Conservation (phyloP, 2,888 invertebrate species). For the Caenorhabditis drosophilae region DNA sequence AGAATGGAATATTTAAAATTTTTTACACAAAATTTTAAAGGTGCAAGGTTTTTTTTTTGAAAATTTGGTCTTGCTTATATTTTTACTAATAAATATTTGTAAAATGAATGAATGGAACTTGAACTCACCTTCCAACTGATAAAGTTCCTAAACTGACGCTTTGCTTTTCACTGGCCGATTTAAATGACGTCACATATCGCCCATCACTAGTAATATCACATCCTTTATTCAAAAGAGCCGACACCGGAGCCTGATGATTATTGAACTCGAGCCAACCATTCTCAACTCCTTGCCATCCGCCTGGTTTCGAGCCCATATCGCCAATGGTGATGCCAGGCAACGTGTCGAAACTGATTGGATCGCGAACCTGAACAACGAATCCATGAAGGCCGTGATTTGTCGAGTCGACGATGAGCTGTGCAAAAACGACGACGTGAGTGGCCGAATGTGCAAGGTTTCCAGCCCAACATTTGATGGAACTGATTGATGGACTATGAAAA, state of each 20-base stretch:
- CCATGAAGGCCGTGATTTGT: constrained; percentile 81
- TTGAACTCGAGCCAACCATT: constrained; percentile 77
- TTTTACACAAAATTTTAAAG: too few relatives aligned
- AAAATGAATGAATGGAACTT: neutral
- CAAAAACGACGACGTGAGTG: constrained; percentile 86
- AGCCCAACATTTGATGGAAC: constrained; percentile 85
- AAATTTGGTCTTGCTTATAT: too few relatives aligned
- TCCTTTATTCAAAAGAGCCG: constrained; percentile 83
- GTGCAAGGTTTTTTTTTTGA: too few relatives aligned
- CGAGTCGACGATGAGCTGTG: constrained; percentile 77
- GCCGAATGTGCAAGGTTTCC: constrained; percentile 79
- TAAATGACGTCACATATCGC: constrained; percentile 85
- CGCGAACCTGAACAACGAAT: constrained; percentile 82
- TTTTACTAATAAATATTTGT: neutral
- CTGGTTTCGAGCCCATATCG: constrained; percentile 90
- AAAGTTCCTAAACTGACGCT: constrained; percentile 52
- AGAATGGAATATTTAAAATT: too few relatives aligned
- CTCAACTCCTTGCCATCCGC: constrained; percentile 84
- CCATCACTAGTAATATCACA: constrained; percentile 88
- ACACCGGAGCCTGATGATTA: constrained; percentile 84
- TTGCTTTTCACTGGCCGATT: constrained; percentile 70
- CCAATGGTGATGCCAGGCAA: constrained; percentile 83
- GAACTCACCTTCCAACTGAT: constrained; percentile 42
- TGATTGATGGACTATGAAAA: constrained; percentile 79
- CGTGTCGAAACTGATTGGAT: constrained; percentile 30